These are phyloP conservation scores for Scaptomyza montana DNA, from an alignment of 1,140 invertebrate species.

Conservation along the genomic window DNA sequence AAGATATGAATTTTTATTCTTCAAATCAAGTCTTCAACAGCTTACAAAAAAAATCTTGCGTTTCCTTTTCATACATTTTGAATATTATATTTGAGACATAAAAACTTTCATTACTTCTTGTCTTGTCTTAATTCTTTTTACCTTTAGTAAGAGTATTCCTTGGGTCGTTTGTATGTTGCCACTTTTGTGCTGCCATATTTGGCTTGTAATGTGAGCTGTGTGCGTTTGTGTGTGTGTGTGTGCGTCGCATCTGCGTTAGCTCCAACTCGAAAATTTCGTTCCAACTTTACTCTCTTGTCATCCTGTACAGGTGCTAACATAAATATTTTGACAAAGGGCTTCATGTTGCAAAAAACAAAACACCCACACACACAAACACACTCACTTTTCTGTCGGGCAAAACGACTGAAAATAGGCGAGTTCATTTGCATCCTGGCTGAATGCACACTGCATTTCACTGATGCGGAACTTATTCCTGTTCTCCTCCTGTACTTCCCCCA, in stretches of 20 bases:
- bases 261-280: not conserved
- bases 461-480: constrained; percentile 23
- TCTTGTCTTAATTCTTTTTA: not conserved
- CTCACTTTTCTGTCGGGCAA: not conserved
- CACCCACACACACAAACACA: constrained; percentile 14
- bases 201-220: constrained; percentile 38
- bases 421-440: constrained; percentile 61
- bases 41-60: no score
- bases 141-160: constrained; percentile 18
- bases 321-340: constrained; percentile 74
- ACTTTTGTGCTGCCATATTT: constrained; percentile 22
- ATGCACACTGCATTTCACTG: constrained; percentile 50
- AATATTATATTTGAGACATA: no score
- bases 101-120: no score
- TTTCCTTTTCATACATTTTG: no score
- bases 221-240: constrained; percentile 13
- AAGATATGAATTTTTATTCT: no score
- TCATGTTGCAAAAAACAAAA: constrained; percentile 29
- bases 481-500: not conserved
- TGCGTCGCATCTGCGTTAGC: no score
- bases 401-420: constrained; percentile 14
- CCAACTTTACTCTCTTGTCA: constrained; percentile 12
- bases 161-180: not conserved
- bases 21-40: no score
- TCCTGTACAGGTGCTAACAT: constrained; percentile 68